Evolutionary conservation across 2,888 invertebrate genomes (phyloP).

Genomic region (Harpalus rubripes): DNA sequence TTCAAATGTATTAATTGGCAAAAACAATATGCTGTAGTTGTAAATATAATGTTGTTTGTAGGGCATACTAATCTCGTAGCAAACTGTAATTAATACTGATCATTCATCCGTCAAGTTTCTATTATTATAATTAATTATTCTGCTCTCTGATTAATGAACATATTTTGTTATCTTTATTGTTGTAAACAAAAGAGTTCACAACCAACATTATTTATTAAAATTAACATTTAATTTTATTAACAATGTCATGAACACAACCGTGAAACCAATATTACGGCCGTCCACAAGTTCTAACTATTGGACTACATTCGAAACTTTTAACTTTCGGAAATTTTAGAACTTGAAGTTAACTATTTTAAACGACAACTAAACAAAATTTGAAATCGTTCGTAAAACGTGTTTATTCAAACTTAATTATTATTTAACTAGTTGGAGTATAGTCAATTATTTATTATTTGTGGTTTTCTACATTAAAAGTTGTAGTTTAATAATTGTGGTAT

Average conservation of each 20-base stretch:
- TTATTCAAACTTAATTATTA: no score
- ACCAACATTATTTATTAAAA: not conserved
- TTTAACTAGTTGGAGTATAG: no score
- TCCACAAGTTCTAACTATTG: not conserved
- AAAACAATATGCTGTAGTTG: no score
- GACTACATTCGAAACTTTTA: not conserved
- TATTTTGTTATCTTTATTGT: conserved; percentile 26
- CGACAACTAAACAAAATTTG: no score
- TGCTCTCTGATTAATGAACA: conserved; percentile 21
- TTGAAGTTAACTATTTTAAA: no score
- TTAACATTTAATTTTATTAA: not conserved
- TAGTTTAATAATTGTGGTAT: no score
- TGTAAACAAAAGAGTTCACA: not conserved
- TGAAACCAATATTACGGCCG: not conserved
- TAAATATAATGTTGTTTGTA: not conserved
- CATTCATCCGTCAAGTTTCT: conserved; percentile 5
- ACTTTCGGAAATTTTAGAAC: no score
- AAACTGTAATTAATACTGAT: conserved; percentile 25
- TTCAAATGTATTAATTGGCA: not conserved
- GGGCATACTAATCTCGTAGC: not conserved
- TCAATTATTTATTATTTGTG: no score
- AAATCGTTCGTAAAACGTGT: no score
- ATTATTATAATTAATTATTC: conserved; percentile 30
- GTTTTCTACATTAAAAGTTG: no score
- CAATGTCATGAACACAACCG: not conserved